Conservation (phyloP, 2,113 vertebrate genomes). For the Equus quagga region DNA sequence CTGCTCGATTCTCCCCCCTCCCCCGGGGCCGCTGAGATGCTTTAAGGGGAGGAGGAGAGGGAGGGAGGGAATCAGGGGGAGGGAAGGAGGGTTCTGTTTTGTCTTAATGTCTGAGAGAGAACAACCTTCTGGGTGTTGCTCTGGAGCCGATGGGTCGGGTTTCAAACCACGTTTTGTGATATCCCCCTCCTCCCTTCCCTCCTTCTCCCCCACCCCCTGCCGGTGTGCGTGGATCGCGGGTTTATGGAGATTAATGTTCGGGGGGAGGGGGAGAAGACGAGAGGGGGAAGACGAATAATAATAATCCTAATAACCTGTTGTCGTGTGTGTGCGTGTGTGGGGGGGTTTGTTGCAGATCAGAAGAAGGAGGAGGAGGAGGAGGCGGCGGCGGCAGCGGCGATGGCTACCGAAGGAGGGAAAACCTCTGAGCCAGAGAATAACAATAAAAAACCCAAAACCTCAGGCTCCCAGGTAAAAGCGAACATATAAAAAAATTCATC, state of each 20-base stretch:
- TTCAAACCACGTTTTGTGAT: slow-evolving; percentile 90
- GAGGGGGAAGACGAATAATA: slow-evolving; percentile 58
- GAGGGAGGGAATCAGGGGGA: slow-evolving; percentile 86
- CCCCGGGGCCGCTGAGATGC: slow-evolving; percentile 88
- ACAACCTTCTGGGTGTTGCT: slow-evolving; percentile 90
- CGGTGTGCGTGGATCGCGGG: slow-evolving; percentile 71
- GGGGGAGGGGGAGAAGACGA: slow-evolving; percentile 21
- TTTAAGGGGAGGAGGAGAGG: slow-evolving; percentile 89
- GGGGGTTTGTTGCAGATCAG: slow-evolving; percentile 93
- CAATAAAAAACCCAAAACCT: slow-evolving; percentile 97
- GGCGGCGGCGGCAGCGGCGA: slow-evolving; percentile 84
- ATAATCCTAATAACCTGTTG: slow-evolving; percentile 86
- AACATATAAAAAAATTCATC: slow-evolving; percentile 41
- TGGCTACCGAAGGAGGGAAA: slow-evolving; percentile 98
- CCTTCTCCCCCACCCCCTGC: slow-evolving; percentile 74
- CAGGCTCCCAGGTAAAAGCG: slow-evolving; percentile 96
- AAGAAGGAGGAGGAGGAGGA: slow-evolving; percentile 95
- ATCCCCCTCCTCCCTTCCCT: slow-evolving; percentile 79
- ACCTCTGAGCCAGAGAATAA: slow-evolving; percentile 92
- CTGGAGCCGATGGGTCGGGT: slow-evolving; percentile 90
- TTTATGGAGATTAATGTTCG: slow-evolving; percentile 76
- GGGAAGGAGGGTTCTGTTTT: slow-evolving; percentile 81
- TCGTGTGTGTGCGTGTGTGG: slow-evolving; percentile 69
- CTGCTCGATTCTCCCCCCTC: slow-evolving; percentile 84
- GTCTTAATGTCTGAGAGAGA: slow-evolving; percentile 88